Base-by-base conservation (phyloP, 2,113 vertebrate genomes). In the Bubo bubo region DNA sequence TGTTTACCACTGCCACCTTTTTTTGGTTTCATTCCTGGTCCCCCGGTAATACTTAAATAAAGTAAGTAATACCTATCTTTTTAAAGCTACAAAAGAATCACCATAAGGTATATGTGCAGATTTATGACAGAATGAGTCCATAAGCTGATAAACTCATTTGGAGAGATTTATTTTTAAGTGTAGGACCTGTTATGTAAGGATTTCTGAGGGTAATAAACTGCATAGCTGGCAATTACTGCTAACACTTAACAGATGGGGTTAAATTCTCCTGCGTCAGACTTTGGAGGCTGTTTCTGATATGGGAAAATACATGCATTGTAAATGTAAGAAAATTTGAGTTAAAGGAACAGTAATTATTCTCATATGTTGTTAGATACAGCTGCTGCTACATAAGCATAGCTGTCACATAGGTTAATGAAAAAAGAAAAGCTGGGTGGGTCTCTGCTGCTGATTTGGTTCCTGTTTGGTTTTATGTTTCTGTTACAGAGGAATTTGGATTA, bases 91-190 rank as follows among this genome's bases (percentile, higher is more conserved):
- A 24, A 2, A 67, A 76, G 49, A 60, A 24, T 79, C 28, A 50
- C 20, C 43, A 19, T 72, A 59, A 53, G 35, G 7, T 43, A 53
- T 79, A 66, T 18, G 3, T 90, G 39, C 34, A 67, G 8, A 8
- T 80, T 90, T 93, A 47, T 77, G 84, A 49, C 7, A 50, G 34
- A 63, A 67, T 30, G 24, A 88, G 26, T 67, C 77, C 35, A 19
- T 93, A 82, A 92, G 49, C 62, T 75, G 52, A 47, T 96, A 76
- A 96, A 95, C 71, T 96, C 39, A 81, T 89, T 95, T 91, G 15
- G 12, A 45, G 55, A 73, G 47, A 72, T 86, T 75, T 85, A 27
- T 77, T 92, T 95, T 86, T 83, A 82, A 73, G 39, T 73, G 43
- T 75, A 37, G 67, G 62, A 53, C 41, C 24, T 87, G 34, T 86